Base-by-base conservation (phyloP, 2,888 invertebrate genomes). In the Pyrocoelia pectoralis region DNA sequence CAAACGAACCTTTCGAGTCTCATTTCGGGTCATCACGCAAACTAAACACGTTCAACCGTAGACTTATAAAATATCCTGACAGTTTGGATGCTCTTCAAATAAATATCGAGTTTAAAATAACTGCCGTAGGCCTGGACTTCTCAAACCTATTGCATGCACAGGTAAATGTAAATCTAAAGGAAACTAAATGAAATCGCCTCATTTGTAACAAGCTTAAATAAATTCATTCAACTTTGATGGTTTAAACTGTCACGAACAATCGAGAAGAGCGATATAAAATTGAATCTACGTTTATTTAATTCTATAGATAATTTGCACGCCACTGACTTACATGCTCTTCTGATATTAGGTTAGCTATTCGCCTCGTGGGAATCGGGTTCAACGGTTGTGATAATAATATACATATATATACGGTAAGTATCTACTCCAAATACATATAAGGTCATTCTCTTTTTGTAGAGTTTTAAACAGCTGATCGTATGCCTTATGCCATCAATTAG, bases 1-100 rank as follows among this genome's bases (percentile, higher is more conserved):
- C 56, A 66, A 60, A 60, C 63, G 65, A 64, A 67, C 66, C 58
- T 64, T 66, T 53, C 64, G 63, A 67, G 67, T 56, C 68, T 69
- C 68, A 66, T 69, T 69, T 68, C 60, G 62, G 60, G 57, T 64
- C 63, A 69, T 69, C 68, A 68, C 65, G 68, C 65, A 69, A 65
- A 67, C 69, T 63, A 68, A 56, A 61, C 66, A 67, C 66, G 68
- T 66, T 63, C 66, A 50, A 60, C 54, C 66, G 65, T 69, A 68
- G 68, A 68, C 66, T 66, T 69, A 69, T 68, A 69, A 69, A 69
- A 68, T 68, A 69, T 65, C 68, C 65, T 65, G 58, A 66, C 64
- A 64, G 69, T 68, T 60, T 64, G 58, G 65, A 67, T 65, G 65
- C 54, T 64, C 59, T 64, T 68, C 61, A 64, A 64, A 64, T 64